Base-by-base conservation (phyloP, 37 sponge, comb jelly and placozoan species). In the Cladorhizidae sp. region DNA sequence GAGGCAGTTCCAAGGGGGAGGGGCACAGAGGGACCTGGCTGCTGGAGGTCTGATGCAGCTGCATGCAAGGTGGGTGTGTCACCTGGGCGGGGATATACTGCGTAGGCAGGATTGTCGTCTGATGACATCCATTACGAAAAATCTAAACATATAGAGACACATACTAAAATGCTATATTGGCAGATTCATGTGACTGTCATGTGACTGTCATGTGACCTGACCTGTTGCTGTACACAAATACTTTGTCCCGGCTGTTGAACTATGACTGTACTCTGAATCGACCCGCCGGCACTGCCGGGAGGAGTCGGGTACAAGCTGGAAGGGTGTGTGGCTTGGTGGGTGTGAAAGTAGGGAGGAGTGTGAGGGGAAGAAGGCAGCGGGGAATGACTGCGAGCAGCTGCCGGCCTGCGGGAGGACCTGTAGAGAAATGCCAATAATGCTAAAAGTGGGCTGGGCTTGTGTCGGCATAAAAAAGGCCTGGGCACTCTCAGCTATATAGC, bases 211-310 rank as follows among this genome's bases (percentile, higher is more conserved):
- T 42, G n/a, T n/a, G n/a, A n/a, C n/a, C n/a, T n/a, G n/a, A 86
- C 72, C 50, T 86, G 86, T 63, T 86, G 86, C 38, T 86, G 86
- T 20, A 86, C 86, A 40, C 79, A 86, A 8, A 86, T 73, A 78
- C 86, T 79, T 39, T 86, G 86, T 39, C 79, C 86, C 21, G 57
- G 61, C 51, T 75, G 77, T 20, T 87, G 88, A 0, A 81, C 82
- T 59, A 87, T 80, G 0, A 81, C 82, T 35, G 82, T 81, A 70
- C 75, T 81, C 71, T 87, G 86, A 25, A 86, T 50, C 17, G 86
- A 80, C 25, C 35, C 73, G n/a, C n/a, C n/a, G n/a, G n/a, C n/a
- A n/a, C n/a, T n/a, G n/a, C n/a, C n/a, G 41, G 70, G 11, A 31
- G 57, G 17, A 51, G 69, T 9, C 21, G 17, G 1, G 61, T 28